A percentile compares a stretch with the other conserved stretches of the same genome.
These are phyloP conservation scores for Lasioglossum villosulum DNA, from an alignment of 2,888 invertebrate genomes.

Conservation along the genomic window DNA sequence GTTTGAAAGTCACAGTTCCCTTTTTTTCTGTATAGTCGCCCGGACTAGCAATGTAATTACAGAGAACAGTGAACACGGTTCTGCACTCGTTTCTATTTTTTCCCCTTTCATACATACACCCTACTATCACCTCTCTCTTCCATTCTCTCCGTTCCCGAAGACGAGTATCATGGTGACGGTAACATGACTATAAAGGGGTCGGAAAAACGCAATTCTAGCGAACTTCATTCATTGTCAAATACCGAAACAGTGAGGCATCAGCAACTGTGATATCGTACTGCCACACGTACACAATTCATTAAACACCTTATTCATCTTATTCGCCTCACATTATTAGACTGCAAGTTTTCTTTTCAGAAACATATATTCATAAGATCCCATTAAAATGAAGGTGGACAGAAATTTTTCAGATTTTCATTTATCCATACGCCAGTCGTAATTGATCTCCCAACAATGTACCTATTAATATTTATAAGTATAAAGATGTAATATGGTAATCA, in stretches of 20 bases:
- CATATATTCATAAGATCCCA: too few species aligned
- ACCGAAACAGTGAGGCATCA: neutral
- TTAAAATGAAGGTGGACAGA: too few species aligned
- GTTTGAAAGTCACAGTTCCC: neutral
- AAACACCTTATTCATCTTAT: neutral
- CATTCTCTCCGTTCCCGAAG: neutral
- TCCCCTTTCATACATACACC: neutral
- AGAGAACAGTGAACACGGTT: constrained; percentile 11
- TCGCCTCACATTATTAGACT: too few species aligned
- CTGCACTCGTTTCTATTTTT: constrained; percentile 13
- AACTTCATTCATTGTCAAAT: neutral
- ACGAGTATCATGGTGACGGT: neutral
- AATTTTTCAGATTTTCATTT: too few species aligned
- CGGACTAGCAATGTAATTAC: constrained; percentile 6
- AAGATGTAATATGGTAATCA: too few species aligned
- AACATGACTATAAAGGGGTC: neutral
- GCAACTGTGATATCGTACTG: neutral
- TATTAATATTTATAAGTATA: too few species aligned
- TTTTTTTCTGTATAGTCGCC: neutral
- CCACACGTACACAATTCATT: too few species aligned
- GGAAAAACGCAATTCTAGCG: neutral
- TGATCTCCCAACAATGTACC: too few species aligned
- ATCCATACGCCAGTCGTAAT: too few species aligned
- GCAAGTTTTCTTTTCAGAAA: too few species aligned
- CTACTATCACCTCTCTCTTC: neutral